Evolutionary conservation across 2,888 invertebrate species (phyloP), one percentile per base, ranked within the genome.

Genomic region (Cerceris ruficornis): DNA sequence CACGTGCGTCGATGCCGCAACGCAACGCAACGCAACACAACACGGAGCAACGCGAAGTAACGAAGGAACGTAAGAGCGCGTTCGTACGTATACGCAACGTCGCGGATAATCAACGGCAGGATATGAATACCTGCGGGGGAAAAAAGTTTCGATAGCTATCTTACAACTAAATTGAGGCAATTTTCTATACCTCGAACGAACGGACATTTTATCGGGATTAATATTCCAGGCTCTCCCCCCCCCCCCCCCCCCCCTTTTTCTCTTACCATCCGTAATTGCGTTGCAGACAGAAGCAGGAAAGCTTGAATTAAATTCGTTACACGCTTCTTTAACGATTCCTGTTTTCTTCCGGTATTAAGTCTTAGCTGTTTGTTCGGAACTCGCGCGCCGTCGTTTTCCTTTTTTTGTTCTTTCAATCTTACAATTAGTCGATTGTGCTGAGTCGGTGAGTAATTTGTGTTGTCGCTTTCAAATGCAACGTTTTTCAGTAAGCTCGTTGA

Each of bases 1-100:
- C 86, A 85, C 84, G 85, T 85, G 81, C 84, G 86, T 81, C 80
- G 75, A 82, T 85, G 80, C 85, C 66, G 82, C 66, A 83, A 82
- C 62, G 75, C 73, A 42, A 59, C 61, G 50, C 54, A 41, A 46
- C 8, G 9, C n/a, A 11, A n/a, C 43, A 41, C 54, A 28, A 9
- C 14, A 55, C 28, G 52, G 52, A 42, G 59, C 62, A 65, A 50
- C 66, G 43, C 46, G 17, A 52, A 15, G 42, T 46, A 50, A 43
- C 65, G 28, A 28, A 28, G 28, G 42, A 11, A 42, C 15, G 41
- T 58, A 28, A n/a, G 61, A 6, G 11, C 13, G 46, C 15, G n/a
- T n/a, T 8, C n/a, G n/a, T 50, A 15, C 17, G 17, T 15, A 60
- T 71, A 58, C 77, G 74, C 74, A 71, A 77, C 81, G 66, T 71